Conservation (phyloP, 1,140 invertebrate genomes). For the Eurosta solidaginis region DNA sequence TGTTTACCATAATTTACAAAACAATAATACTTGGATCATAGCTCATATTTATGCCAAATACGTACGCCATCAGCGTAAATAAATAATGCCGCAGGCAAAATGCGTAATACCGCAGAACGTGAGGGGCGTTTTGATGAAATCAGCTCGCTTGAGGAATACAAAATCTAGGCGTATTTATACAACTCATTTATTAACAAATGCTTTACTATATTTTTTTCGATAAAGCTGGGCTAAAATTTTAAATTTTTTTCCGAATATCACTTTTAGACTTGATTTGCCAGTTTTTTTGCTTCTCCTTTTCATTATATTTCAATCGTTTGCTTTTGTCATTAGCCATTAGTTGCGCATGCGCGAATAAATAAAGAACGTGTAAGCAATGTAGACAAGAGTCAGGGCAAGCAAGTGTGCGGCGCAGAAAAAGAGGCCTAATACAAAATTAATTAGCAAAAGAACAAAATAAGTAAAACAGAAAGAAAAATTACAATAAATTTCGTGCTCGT, state of each 20-base stretch:
- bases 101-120: conserved; percentile 4
- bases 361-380: neutral
- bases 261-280: neutral
- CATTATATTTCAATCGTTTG: neutral
- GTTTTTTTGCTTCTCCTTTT: neutral
- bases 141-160: neutral
- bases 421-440: too few relatives aligned
- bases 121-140: neutral
- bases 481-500: too few relatives aligned
- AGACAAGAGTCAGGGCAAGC: neutral
- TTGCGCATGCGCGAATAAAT: neutral
- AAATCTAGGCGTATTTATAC: neutral
- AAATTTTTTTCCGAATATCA: too few relatives aligned
- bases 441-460: neutral
- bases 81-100: neutral
- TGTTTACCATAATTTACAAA: neutral
- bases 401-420: too few relatives aligned
- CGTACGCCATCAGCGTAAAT: neutral
- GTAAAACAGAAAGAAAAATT: too few relatives aligned
- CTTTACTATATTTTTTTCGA: too few relatives aligned
- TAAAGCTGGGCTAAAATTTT: too few relatives aligned
- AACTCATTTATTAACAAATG: too few relatives aligned
- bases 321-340: neutral
- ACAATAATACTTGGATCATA: neutral
- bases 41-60: neutral